Conservation (phyloP, 2,797 vertebrate species). For the Phoebastria nigripes region DNA sequence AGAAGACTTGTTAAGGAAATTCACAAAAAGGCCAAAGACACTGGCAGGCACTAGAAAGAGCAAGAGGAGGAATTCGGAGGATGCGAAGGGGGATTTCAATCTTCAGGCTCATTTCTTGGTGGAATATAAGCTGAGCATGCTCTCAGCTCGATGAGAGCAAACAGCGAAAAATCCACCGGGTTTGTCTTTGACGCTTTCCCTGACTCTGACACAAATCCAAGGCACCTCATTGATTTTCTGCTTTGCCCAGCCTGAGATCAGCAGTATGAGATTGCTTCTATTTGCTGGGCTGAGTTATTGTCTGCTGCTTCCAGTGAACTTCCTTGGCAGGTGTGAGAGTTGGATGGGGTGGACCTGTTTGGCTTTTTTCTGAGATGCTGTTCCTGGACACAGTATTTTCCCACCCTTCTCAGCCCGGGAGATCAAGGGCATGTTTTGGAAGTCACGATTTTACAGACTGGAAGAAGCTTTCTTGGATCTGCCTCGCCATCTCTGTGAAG, state of each 20-base stretch:
- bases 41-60: background rate
- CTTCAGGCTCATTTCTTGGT: background rate
- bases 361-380: background rate
- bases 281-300: slow-evolving; percentile 29
- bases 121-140: background rate
- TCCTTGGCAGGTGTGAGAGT: background rate
- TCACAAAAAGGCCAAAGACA: background rate
- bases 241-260: slow-evolving; percentile 3
- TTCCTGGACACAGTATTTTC: background rate
- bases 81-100: background rate
- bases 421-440: background rate
- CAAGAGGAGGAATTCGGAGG: background rate
- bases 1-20: background rate
- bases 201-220: slow-evolving; percentile 13
- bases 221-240: slow-evolving; percentile 47
- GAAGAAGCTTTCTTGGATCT: background rate
- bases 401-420: background rate
- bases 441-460: background rate
- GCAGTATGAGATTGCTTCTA: background rate
- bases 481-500: background rate
- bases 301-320: background rate
- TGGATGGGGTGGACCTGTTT: background rate
- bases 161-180: background rate
- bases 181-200: background rate
- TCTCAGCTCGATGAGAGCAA: background rate